Evolutionary conservation across 2,888 invertebrate species (phyloP).

Genomic region (Ormyrus nitidulus): DNA sequence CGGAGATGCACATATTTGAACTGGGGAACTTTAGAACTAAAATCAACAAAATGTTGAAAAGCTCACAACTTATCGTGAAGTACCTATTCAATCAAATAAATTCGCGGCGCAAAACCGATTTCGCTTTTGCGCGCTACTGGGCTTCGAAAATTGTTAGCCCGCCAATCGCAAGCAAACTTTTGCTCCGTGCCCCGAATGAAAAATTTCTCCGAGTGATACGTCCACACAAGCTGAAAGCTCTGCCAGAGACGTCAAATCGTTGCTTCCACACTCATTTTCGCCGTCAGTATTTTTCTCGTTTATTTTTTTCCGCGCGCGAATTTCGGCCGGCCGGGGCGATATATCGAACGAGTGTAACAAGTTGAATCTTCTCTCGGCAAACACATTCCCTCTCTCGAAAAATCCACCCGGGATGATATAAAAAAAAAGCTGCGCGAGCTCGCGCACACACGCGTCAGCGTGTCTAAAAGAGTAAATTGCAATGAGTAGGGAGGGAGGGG

Average conservation of each 20-base stretch:
- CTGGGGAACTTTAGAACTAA: not conserved
- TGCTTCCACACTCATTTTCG: no score
- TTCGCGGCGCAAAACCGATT: not conserved
- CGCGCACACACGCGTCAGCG: no score
- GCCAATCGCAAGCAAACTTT: not conserved
- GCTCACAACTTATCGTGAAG: not conserved
- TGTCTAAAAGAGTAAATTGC: not conserved
- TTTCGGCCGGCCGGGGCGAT: not conserved
- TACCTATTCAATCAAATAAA: slow-evolving; percentile 21
- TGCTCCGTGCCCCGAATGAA: not conserved
- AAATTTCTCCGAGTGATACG: not conserved
- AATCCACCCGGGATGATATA: not conserved
- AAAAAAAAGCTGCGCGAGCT: not conserved
- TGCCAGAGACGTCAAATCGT: no score
- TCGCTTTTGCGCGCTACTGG: not conserved
- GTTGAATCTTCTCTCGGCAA: not conserved
- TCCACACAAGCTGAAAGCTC: not conserved
- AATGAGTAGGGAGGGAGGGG: not conserved
- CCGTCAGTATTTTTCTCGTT: no score
- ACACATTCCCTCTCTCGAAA: not conserved
- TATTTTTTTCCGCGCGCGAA: not conserved
- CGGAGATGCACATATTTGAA: not conserved
- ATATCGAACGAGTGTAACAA: not conserved
- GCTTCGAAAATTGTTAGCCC: slow-evolving; percentile 13
- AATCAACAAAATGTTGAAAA: slow-evolving; percentile 1